Evolutionary conservation across 2,113 vertebrate species (phyloP).

Genomic region (Phrynosoma platyrhinos): DNA sequence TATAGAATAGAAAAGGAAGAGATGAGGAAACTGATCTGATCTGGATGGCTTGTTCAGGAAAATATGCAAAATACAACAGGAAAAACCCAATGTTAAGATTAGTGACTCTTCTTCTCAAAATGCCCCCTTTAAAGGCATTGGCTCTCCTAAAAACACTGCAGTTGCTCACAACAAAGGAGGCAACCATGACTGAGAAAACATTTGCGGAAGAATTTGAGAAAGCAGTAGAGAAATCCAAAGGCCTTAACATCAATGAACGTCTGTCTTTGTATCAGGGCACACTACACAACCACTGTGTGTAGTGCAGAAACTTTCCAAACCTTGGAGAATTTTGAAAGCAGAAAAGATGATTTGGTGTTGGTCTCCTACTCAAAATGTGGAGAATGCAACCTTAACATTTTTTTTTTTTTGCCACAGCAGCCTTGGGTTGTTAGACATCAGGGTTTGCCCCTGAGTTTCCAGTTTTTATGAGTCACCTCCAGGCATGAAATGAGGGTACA

Average conservation of each 20-base stretch:
- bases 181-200: slow-evolving; percentile 39
- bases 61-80: neutral
- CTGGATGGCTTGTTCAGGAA: neutral
- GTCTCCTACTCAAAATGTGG: slow-evolving; percentile 82
- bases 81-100: neutral
- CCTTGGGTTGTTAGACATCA: no score
- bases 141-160: neutral
- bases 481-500: no score
- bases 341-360: slow-evolving; percentile 76
- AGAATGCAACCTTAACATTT: slow-evolving; percentile 62
- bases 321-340: slow-evolving; percentile 68
- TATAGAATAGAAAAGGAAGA: slow-evolving; percentile 26
- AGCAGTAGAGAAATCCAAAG: slow-evolving; percentile 29
- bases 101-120: slow-evolving; percentile 17
- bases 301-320: slow-evolving; percentile 66
- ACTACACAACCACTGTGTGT: slow-evolving; percentile 67
- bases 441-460: no score
- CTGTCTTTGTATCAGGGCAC: slow-evolving; percentile 70
- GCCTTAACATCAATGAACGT: slow-evolving; percentile 70
- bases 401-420: slow-evolving; percentile 9
- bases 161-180: neutral
- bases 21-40: neutral
- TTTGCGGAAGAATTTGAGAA: slow-evolving; percentile 51
- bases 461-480: no score
- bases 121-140: slow-evolving; percentile 31